A percentile compares a stretch with the other conserved stretches of the same genome.
These are phyloP conservation scores for Corapipo altera DNA, from an alignment of 2,113 vertebrate genomes.

Conservation along the genomic window DNA sequence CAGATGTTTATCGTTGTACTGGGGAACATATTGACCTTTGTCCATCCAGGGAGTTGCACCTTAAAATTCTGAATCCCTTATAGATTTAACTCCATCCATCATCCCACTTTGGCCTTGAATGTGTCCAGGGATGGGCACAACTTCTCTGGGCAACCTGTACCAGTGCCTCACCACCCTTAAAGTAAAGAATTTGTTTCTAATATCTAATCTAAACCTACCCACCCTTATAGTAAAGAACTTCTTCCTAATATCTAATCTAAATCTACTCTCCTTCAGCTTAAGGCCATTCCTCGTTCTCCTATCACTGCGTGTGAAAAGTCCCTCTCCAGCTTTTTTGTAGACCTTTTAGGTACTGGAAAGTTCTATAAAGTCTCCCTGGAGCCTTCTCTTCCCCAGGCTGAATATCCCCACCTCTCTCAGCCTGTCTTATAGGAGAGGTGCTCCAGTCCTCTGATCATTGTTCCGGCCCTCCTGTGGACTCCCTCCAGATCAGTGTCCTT, in stretches of 20 bases:
- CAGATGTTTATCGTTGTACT: too few relatives aligned
- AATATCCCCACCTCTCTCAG: background rate
- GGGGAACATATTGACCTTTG: too few relatives aligned
- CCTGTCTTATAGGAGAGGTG: background rate
- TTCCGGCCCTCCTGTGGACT: background rate
- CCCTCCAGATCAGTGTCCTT: background rate
- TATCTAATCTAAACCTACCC: background rate
- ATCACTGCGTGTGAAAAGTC: background rate
- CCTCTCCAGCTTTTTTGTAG: background rate
- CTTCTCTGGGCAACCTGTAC: background rate
- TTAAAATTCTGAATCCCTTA: too few relatives aligned
- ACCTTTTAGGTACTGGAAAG: background rate
- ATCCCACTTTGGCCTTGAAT: background rate
- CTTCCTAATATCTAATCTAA: background rate
- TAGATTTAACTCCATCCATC: too few relatives aligned
- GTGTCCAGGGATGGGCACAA: background rate
- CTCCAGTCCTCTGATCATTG: background rate
- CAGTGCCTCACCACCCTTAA: background rate
- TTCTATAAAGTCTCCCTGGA: background rate
- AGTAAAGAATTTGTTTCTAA: background rate
- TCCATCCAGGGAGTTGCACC: too few relatives aligned
- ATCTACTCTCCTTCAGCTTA: background rate
- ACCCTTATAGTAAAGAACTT: background rate
- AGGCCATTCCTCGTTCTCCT: background rate
- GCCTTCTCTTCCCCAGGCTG: background rate